A percentile compares a stretch with the other conserved stretches of the same genome.
Conservation (phyloP, 2,888 invertebrate species). For the Emmelina monodactyla region DNA sequence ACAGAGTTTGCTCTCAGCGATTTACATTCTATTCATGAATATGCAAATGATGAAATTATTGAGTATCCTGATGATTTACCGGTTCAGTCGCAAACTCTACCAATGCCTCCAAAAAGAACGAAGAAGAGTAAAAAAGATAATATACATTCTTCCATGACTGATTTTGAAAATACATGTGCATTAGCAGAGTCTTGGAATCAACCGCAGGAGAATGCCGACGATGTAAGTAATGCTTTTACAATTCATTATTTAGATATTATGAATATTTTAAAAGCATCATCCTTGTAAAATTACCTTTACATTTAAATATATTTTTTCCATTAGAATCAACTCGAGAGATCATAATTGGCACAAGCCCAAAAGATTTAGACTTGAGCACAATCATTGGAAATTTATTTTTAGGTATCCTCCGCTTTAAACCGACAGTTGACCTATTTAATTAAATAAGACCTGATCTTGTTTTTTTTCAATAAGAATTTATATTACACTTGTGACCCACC, state of each 20-base stretch:
- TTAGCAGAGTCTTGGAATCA: conserved; percentile 34
- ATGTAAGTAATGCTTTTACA: conserved; percentile 51
- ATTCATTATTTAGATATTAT: not conserved
- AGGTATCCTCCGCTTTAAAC: not conserved
- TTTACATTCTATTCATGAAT: conserved; percentile 50
- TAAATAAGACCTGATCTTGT: too few species aligned
- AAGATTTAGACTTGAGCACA: not conserved
- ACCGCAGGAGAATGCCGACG: conserved; percentile 31
- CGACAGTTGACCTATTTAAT: not conserved
- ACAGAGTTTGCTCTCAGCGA: conserved; percentile 45
- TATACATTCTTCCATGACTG: conserved; percentile 43
- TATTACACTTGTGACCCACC: too few species aligned
- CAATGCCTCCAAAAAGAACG: conserved; percentile 54
- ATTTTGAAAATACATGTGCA: too few species aligned
- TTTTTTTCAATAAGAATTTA: too few species aligned
- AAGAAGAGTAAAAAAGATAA: conserved; percentile 35
- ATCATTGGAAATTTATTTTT: conserved; percentile 1
- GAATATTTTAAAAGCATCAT: too few species aligned
- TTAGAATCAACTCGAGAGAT: too few species aligned
- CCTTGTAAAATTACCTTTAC: too few species aligned
- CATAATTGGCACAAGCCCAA: too few species aligned
- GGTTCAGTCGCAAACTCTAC: conserved; percentile 48
- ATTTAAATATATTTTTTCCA: too few species aligned
- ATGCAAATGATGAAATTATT: conserved; percentile 57
- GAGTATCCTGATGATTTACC: conserved; percentile 61